Evolutionary conservation across 1,140 invertebrate species (phyloP).

Genomic region (Chlorops oryzae): DNA sequence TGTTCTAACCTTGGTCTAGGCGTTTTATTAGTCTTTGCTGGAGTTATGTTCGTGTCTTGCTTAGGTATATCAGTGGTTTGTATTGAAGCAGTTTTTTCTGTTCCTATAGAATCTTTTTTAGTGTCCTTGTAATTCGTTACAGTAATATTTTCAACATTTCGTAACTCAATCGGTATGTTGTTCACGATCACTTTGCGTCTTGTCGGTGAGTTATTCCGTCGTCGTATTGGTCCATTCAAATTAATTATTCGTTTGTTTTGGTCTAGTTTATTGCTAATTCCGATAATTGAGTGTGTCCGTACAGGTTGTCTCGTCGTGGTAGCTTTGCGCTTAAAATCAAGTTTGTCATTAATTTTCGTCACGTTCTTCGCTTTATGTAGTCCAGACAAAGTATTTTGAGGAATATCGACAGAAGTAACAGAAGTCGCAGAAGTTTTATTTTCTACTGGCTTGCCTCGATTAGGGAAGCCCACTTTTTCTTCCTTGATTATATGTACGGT

Average conservation of each 20-base stretch:
- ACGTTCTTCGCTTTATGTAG: slow-evolving; percentile 24
- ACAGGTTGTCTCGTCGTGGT: slow-evolving; percentile 6
- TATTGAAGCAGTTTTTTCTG: too few relatives aligned
- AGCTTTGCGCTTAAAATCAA: slow-evolving; percentile 28
- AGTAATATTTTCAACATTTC: slow-evolving; percentile 6
- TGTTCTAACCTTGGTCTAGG: too few relatives aligned
- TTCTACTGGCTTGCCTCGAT: slow-evolving; percentile 21
- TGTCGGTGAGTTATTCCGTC: slow-evolving; percentile 15
- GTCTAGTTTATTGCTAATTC: slow-evolving; percentile 39
- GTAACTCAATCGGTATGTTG: slow-evolving; percentile 36
- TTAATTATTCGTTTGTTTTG: slow-evolving; percentile 29
- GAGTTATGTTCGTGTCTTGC: too few relatives aligned
- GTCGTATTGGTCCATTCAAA: slow-evolving; percentile 22
- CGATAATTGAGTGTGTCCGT: slow-evolving; percentile 21
- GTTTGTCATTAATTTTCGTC: slow-evolving; percentile 37
- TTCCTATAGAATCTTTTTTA: too few relatives aligned
- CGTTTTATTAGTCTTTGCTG: too few relatives aligned
- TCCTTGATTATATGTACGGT: slow-evolving; percentile 24
- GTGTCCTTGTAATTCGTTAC: too few relatives aligned
- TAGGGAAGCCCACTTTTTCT: slow-evolving; percentile 35
- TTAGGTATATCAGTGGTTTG: too few relatives aligned
- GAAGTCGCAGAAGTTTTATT: not conserved
- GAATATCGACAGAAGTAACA: not conserved
- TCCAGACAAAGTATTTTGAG: slow-evolving; percentile 22
- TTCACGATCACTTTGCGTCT: slow-evolving; percentile 36